Evolutionary conservation across 2,113 vertebrate genomes (phyloP).

Genomic region (Pomatostomus ruficeps): DNA sequence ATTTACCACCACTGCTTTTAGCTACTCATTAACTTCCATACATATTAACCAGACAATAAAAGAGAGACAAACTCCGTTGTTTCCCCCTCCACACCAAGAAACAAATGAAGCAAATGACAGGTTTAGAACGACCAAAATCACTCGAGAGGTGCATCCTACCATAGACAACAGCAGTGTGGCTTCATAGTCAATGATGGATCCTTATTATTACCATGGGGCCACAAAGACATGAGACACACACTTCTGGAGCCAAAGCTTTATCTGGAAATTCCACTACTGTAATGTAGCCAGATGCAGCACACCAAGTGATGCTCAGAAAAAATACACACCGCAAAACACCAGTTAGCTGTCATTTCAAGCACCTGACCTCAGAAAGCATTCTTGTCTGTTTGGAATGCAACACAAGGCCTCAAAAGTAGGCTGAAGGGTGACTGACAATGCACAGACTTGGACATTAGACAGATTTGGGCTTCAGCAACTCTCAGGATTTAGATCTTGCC

Average conservation of each 20-base stretch:
- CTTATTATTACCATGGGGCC: rapidly evolving
- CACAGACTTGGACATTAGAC: neutral
- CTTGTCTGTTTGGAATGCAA: neutral
- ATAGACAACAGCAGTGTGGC: neutral
- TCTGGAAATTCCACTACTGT: neutral
- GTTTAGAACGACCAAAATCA: neutral
- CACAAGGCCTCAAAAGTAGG: neutral
- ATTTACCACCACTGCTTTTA: neutral
- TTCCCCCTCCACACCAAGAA: neutral
- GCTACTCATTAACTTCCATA: conserved; percentile 50
- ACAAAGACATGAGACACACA: neutral
- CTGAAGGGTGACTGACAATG: neutral
- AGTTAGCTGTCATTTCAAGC: neutral
- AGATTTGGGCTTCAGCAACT: neutral
- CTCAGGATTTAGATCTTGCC: neutral
- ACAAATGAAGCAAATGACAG: neutral
- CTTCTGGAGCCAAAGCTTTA: neutral
- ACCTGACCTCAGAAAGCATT: neutral
- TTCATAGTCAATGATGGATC: neutral
- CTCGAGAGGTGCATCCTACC: neutral
- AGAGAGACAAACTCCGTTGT: neutral
- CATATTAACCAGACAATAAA: neutral
- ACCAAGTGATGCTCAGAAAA: neutral
- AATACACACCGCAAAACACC: neutral
- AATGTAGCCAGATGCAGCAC: neutral